Evolutionary conservation across 2,888 invertebrate species (phyloP), one percentile per base, ranked within the genome.

Genomic region (Erebia epiphron): DNA sequence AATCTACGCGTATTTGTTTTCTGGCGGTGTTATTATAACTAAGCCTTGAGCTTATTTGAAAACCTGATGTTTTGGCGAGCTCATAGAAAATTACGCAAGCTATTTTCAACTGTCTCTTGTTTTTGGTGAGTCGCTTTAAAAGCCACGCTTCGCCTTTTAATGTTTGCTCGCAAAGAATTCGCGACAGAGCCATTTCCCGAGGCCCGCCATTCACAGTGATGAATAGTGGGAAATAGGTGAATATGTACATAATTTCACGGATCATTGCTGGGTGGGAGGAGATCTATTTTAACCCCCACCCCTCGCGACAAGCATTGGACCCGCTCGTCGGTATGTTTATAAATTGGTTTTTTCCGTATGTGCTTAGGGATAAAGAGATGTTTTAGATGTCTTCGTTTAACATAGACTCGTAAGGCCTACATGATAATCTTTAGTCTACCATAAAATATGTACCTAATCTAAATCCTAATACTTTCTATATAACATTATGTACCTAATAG

Each of bases 221-320:
- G 62, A 68, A 68, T 62, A 56, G 61, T 62, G 62, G 61, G 66
- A 70, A 61, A 70, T 62, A 67, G 66, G 64, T 66, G 66, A 71
- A 72, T 72, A 60, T 69, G 69, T 64, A 67, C 67, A 64, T 72
- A 70, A 70, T 70, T 72, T 65, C 61, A 70, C 64, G 67, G 67
- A 70, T 70, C 67, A 70, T 50, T 63, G 66, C 54, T 46, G 57
- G 26, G 35, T 35, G 66, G 57, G 61, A 5, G 52, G 56, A 49
- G 67, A 14, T 10, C 46, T 57, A 49, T 49, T 67, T 67, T 14
- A n/a, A 58, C 57, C 58, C 58, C 67, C 57, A 2, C 41, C 49
- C 18, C 46, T 8, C 0, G 18, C 43, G 57, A 49, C 49, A 49
- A 21, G 46, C 49, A 21, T 62, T 62, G 49, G 62, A 62, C 49